Percentiles rank a stretch among this genome's conserved stretches.
These are phyloP conservation scores for Pseudomyrmex gracilis DNA, from an alignment of 1,140 invertebrate species.

Conservation along the genomic window DNA sequence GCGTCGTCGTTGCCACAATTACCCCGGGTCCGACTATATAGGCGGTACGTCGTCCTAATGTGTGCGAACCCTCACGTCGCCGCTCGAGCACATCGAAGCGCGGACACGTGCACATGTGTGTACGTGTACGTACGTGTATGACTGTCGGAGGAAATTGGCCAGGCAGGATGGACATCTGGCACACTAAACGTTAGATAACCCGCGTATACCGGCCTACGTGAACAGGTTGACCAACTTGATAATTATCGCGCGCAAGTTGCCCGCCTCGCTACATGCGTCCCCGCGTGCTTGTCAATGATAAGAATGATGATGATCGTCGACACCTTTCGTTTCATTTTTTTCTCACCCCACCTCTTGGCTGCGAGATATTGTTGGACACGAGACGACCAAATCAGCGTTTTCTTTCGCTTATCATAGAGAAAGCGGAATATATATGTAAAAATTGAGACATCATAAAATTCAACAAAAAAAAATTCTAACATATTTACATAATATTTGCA, in stretches of 20 bases:
- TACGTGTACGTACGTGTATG: constrained; percentile 6
- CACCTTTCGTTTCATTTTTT: constrained; percentile 41
- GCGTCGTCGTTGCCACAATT: constrained; percentile 78
- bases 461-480: background rate
- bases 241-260: constrained; percentile 69
- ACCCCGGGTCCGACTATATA: constrained; percentile 67
- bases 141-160: constrained; percentile 70
- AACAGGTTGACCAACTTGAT: constrained; percentile 78
- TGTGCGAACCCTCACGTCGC: constrained; percentile 44
- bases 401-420: background rate
- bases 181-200: constrained; percentile 80
- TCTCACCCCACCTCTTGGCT: constrained; percentile 7
- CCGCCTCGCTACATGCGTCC: constrained; percentile 26
- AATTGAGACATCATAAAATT: background rate
- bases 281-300: constrained; percentile 53
- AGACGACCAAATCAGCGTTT: background rate
- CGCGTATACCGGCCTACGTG: constrained; percentile 61
- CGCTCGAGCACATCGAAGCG: constrained; percentile 33
- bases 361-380: background rate
- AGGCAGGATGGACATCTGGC: constrained; percentile 75
- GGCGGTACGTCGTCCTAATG: constrained; percentile 70
- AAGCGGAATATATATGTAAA: background rate
- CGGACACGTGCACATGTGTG: constrained; percentile 26
- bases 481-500: background rate
- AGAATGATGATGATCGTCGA: constrained; percentile 18